Evolutionary conservation across 2,113 vertebrate species (phyloP), one percentile per base, ranked within the genome.

Genomic region (Oncorhynchus gorbuscha): DNA sequence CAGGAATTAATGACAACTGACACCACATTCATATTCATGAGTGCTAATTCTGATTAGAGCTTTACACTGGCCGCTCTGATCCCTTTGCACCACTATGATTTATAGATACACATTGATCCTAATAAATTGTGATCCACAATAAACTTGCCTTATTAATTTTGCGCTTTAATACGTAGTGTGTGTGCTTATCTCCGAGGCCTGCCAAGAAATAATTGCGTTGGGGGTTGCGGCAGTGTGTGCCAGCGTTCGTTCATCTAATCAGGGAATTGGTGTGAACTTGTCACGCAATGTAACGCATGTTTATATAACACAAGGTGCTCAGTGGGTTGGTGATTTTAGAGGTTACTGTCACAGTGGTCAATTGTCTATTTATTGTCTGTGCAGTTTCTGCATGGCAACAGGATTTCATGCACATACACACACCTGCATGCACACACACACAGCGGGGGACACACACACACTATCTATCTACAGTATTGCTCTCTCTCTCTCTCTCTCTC

Each of bases 81-180:
- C 69, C 28, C 16, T 11, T 18, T 48, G 67, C 55, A 35, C 64
- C 77, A 3, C 30, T 3, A 49, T 76, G 74, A 83, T 62, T 80
- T 78, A 83, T 76, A 67, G 81, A 82, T 81, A 65, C 73, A 20
- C 76, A 76, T 75, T 87, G 85, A 84, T 83, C 73, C 48, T 79
- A 59, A 66, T 77, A 62, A 86, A 79, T 84, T 22, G 72, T 68
- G 59, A 1, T 81, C 48, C 68, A 26, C 62, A 76, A 81, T 62
- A 8, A 67, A 76, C 69, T 45, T 24, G 16, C 71, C 74, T 81
- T 65, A 48, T 83, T 75, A 71, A 80, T 77, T 71, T 74, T 69
- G 51, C 24, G 14, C 79, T 9, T 78, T 76, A 45, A 58, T 14
- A 12, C 35, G 48, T 65, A 51, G 9, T 3, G 12, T 11, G 32